Percentiles rank a stretch among this genome's conserved stretches.
Evolutionary conservation across 1,140 invertebrate genomes (phyloP).

Genomic region (Diorhabda carinulata): DNA sequence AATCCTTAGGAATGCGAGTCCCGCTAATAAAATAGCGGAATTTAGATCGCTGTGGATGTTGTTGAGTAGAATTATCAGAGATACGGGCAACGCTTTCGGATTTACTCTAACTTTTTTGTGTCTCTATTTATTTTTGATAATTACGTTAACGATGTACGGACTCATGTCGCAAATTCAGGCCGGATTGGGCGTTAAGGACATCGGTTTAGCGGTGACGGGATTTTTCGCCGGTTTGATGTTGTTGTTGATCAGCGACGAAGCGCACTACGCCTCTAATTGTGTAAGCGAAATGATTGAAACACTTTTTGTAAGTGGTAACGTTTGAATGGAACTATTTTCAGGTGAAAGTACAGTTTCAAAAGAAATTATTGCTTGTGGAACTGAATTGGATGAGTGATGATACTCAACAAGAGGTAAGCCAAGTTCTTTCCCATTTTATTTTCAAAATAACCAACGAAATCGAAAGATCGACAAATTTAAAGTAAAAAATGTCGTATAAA

Average conservation of each 20-base stretch:
- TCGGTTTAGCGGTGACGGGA: conserved; percentile 61
- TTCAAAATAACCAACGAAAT: too few relatives aligned
- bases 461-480: too few relatives aligned
- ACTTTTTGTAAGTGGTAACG: neutral
- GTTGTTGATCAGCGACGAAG: conserved; percentile 65
- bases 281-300: conserved; percentile 27
- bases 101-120: conserved; percentile 61
- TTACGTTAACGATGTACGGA: conserved; percentile 65
- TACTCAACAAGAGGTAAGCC: conserved; percentile 43
- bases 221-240: conserved; percentile 57
- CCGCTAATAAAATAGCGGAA: conserved; percentile 59
- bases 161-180: conserved; percentile 63
- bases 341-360: conserved; percentile 65
- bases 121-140: conserved; percentile 63
- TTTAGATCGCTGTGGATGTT: conserved; percentile 63
- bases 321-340: conserved; percentile 32
- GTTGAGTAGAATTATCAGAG: conserved; percentile 58
- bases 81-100: conserved; percentile 59
- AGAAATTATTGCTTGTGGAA: conserved; percentile 64
- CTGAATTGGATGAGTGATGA: conserved; percentile 56
- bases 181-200: conserved; percentile 63
- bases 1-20: conserved; percentile 60
- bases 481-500: too few relatives aligned
- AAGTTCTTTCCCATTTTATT: neutral
- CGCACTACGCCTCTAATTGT: conserved; percentile 58